Evolutionary conservation across 2,888 invertebrate genomes (phyloP), one percentile per base, ranked within the genome.

Genomic region (Ormyrus pomaceus): DNA sequence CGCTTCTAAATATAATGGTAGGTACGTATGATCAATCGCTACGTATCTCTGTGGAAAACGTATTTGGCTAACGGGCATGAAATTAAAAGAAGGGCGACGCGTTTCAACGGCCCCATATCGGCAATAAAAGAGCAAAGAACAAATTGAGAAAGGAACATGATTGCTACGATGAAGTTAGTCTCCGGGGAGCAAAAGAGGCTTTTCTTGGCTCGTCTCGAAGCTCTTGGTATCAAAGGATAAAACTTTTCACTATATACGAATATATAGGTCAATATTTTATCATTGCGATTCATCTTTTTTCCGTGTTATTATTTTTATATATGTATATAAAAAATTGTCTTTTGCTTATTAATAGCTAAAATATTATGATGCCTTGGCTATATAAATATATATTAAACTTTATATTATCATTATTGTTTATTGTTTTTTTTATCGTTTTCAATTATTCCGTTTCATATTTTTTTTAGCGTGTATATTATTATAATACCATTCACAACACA

Each of bases 401-500:
- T 87, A 85, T 85, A 84, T 87, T 85, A 84, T 87, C 85, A 85
- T 87, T 85, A 84, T 87, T 84, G 65, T 84, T 71, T 51, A 51
- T 75, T 62, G n/a, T 70, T 77, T 77, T 77, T 78, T 75, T 70
- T 75, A 53, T 79, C 58, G 65, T 78, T 71, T 82, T 78, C 79
- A 70, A 34, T 83, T 82, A 78, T 82, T 80, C 61, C 34, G 66
- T 83, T 82, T 80, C 73, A 53, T 59, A 34, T 34, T 34, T 34
- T 34, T 34, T 34, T 79, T 82, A 85, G 79, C 80, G 76, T 79
- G 80, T 81, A 80, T 84, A 83, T 83, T 83, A 81, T 84, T 85
- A 81, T 79, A 83, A 86, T 88, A 88, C 87, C 89, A 89, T 89
- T 90, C 90, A 90, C 90, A 90, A 90, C 90, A 89, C 90, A 90